Conservation (phyloP, 1,140 invertebrate species). For the Centruroides sculpturatus region DNA sequence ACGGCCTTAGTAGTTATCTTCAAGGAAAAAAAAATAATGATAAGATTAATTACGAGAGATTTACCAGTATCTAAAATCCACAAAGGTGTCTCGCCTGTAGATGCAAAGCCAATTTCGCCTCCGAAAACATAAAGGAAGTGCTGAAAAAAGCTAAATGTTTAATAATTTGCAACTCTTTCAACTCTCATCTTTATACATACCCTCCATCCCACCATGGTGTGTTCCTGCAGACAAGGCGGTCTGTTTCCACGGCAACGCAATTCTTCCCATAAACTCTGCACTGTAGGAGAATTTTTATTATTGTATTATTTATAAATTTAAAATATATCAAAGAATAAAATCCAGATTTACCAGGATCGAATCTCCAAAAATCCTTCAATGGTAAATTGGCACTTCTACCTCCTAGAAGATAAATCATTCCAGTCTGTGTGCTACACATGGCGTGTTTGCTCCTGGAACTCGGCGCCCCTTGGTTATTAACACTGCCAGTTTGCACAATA, state of each 20-base stretch:
- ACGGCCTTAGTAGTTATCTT: too few species aligned
- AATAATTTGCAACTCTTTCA: too few species aligned
- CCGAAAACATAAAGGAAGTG: slow-evolving; percentile 71
- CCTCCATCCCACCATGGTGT: slow-evolving; percentile 53
- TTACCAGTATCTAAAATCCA: slow-evolving; percentile 75
- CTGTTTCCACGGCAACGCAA: slow-evolving; percentile 39
- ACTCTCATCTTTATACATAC: slow-evolving; percentile 10
- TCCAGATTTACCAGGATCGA: slow-evolving; percentile 51
- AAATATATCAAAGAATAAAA: slow-evolving; percentile 1
- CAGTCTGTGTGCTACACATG: slow-evolving; percentile 40
- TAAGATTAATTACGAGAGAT: not conserved
- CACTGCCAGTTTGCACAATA: slow-evolving; percentile 19
- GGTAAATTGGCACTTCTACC: slow-evolving; percentile 66
- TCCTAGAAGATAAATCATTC: slow-evolving; percentile 56
- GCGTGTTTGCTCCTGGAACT: slow-evolving; percentile 60
- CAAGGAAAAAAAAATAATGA: too few species aligned
- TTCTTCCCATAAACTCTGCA: slow-evolving; percentile 30
- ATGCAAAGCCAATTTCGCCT: slow-evolving; percentile 66
- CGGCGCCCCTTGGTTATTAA: slow-evolving; percentile 18
- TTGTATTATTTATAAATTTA: not conserved
- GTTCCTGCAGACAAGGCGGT: slow-evolving; percentile 66
- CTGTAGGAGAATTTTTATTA: slow-evolving; percentile 19
- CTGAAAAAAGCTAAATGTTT: slow-evolving; percentile 28
- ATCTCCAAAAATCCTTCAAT: slow-evolving; percentile 70
- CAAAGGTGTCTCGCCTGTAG: slow-evolving; percentile 61